Evolutionary conservation across 2,113 vertebrate species (phyloP).

Genomic region (Propithecus coquereli): DNA sequence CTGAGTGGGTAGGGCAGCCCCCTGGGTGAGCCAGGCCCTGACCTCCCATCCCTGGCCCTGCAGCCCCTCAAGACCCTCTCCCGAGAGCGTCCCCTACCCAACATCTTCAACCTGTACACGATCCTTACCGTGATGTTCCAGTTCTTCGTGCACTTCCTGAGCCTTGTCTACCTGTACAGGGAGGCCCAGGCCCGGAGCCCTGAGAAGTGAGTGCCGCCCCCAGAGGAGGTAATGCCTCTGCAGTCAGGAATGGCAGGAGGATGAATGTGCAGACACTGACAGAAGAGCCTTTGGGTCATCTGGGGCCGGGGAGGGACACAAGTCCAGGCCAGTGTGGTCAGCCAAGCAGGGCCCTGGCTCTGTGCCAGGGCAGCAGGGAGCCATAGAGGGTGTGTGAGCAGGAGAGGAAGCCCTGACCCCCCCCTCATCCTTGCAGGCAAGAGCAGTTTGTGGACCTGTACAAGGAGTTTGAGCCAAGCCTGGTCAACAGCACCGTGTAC

Average conservation of each 20-base stretch:
- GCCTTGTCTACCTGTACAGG: slow-evolving; percentile 92
- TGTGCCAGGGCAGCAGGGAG: accelerated
- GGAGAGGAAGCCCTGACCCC: background rate
- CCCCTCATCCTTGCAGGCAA: slow-evolving; percentile 72
- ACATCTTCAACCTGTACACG: slow-evolving; percentile 98
- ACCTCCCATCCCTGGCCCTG: background rate
- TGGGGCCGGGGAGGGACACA: background rate
- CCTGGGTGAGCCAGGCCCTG: background rate
- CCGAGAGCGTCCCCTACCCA: slow-evolving; percentile 93
- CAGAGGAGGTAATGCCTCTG: background rate
- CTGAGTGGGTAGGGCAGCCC: background rate
- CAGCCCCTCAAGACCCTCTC: slow-evolving; percentile 96
- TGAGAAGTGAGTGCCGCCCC: slow-evolving; percentile 82
- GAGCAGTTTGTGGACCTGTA: slow-evolving; percentile 94
- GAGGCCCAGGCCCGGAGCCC: slow-evolving; percentile 91
- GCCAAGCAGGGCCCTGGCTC: background rate
- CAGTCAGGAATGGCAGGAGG: background rate
- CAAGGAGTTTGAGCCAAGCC: slow-evolving; percentile 96
- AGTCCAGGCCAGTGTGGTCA: background rate
- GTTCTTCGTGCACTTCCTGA: slow-evolving; percentile 95
- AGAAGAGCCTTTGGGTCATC: background rate
- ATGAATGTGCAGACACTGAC: accelerated
- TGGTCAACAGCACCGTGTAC: slow-evolving; percentile 98
- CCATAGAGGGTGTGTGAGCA: background rate
- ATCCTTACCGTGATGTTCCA: slow-evolving; percentile 95